These are phyloP conservation scores for Pelmatolapia mariae DNA, from an alignment of 2,113 vertebrate genomes.

Conservation along the genomic window DNA sequence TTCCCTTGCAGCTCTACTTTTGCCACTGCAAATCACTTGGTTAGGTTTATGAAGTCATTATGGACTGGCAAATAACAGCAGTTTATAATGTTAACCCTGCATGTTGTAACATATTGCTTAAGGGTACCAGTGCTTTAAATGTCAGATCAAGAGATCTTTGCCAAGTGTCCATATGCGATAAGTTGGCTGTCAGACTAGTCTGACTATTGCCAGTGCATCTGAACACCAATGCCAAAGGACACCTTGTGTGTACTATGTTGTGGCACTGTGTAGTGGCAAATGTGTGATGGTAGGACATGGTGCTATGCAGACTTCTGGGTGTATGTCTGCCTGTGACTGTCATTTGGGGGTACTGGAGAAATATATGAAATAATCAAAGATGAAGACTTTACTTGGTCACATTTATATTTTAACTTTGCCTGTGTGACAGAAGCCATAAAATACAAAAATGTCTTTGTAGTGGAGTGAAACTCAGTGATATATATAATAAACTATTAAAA, in stretches of 20 bases:
- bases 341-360: background rate
- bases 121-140: background rate
- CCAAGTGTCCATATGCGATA: background rate
- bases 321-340: background rate
- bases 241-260: background rate
- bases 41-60: background rate
- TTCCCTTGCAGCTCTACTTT: background rate
- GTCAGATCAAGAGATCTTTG: background rate
- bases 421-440: background rate
- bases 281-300: background rate
- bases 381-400: background rate
- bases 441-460: background rate
- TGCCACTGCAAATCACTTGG: background rate
- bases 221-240: background rate
- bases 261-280: background rate
- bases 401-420: background rate
- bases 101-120: background rate
- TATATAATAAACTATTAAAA: background rate
- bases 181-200: background rate
- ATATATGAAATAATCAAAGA: background rate
- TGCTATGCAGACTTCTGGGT: background rate
- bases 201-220: background rate
- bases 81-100: background rate
- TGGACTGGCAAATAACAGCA: background rate
- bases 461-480: background rate